phyloP scores from a whole-genome alignment of 1,140 invertebrate species.

The Pseudobourletiella spinata region DNA sequence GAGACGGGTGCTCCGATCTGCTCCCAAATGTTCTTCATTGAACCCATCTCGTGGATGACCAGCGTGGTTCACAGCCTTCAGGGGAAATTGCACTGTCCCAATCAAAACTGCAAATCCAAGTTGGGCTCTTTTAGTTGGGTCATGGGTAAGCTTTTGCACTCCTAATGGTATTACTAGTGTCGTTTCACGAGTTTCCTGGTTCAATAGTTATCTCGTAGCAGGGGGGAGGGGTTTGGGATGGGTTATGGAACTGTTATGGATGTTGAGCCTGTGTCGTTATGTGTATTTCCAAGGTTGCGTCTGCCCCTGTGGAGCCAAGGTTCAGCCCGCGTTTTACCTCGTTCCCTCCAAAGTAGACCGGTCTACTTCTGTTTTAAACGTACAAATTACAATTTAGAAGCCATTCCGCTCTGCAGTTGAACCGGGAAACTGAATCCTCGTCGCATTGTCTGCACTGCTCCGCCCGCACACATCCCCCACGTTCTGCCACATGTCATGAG shows the following conservation, averaged over 20 bases:
- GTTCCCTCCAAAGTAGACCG: constrained; percentile 77
- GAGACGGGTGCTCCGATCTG: constrained; percentile 44
- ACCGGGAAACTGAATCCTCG: too few relatives aligned
- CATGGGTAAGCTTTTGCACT: constrained; percentile 49
- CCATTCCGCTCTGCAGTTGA: neutral
- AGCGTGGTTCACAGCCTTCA: constrained; percentile 54
- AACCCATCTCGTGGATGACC: constrained; percentile 73
- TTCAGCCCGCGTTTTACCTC: constrained; percentile 75
- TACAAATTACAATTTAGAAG: constrained; percentile 67
- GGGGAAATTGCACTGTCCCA: constrained; percentile 74
- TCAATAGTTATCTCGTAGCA: neutral
- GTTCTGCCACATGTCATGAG: too few relatives aligned
- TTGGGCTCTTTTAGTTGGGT: constrained; percentile 76
- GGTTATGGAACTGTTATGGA: neutral
- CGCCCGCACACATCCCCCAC: too few relatives aligned
- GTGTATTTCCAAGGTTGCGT: constrained; percentile 52
- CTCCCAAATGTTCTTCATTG: constrained; percentile 63
- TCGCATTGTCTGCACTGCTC: too few relatives aligned
- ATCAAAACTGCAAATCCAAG: constrained; percentile 57
- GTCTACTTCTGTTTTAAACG: constrained; percentile 74
- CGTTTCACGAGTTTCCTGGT: neutral
- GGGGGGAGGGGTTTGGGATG: neutral
- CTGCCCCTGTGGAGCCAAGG: constrained; percentile 72
- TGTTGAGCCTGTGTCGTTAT: neutral
- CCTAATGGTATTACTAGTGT: constrained; percentile 13